phyloP scores from a whole-genome alignment of 1,140 invertebrate genomes.

The Lepidotrigona ventralis region DNA sequence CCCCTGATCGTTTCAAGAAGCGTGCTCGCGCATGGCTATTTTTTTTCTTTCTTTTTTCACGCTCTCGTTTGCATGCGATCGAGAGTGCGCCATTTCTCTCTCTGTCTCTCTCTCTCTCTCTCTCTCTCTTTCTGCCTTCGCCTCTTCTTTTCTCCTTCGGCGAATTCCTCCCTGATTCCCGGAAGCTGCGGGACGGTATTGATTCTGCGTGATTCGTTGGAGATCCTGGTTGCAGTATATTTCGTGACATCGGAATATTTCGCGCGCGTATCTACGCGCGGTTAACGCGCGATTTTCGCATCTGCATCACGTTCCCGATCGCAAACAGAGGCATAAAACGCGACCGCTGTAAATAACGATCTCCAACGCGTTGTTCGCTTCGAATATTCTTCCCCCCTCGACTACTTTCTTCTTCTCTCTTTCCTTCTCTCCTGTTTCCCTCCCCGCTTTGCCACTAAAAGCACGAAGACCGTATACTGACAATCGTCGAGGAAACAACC shows the following conservation, averaged over 20 bases:
- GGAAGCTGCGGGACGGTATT: conserved; percentile 63
- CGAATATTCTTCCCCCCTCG: not conserved
- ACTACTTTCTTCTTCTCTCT: not conserved
- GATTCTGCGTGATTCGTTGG: conserved; percentile 53
- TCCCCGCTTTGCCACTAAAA: not conserved
- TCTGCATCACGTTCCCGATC: conserved; percentile 41
- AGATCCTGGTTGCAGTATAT: conserved; percentile 39
- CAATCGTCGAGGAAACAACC: conserved; percentile 11
- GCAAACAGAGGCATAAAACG: conserved; percentile 53
- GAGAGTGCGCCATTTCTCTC: not conserved
- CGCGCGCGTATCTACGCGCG: conserved; percentile 29
- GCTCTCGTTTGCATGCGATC: conserved; percentile 34
- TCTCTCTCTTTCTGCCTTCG: not conserved
- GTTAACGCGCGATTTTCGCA: conserved; percentile 25
- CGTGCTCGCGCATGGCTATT: not conserved
- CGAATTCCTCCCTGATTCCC: conserved; percentile 54
- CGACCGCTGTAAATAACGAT: conserved; percentile 45
- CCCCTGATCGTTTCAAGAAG: conserved; percentile 16
- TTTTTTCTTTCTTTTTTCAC: conserved; percentile 5
- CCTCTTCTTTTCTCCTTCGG: conserved; percentile 22
- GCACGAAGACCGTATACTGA: not conserved
- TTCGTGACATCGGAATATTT: conserved; percentile 37
- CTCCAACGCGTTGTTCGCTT: conserved; percentile 4
- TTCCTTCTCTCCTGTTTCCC: not conserved
- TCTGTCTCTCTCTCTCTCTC: not conserved